These are phyloP conservation scores for Corydoras sp. DNA, from an alignment of 2,113 vertebrate genomes.

Conservation along the genomic window DNA sequence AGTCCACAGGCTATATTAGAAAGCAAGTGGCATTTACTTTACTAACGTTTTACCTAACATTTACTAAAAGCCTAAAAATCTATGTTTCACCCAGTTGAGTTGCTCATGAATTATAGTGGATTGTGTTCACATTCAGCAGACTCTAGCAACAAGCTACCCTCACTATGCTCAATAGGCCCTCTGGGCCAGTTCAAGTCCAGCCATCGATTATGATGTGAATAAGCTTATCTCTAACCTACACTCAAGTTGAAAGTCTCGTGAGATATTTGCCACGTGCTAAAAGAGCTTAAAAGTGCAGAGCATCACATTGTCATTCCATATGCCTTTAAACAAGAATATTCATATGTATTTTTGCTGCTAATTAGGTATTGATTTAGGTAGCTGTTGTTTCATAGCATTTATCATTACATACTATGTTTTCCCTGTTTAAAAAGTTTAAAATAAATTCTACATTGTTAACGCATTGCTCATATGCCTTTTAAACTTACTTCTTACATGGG, in stretches of 20 bases:
- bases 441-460: no score
- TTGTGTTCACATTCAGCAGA: background rate
- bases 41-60: constrained; percentile 2
- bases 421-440: no score
- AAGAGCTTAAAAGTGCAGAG: no score
- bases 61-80: constrained; percentile 4
- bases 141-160: constrained; percentile 2
- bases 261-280: background rate
- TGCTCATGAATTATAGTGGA: constrained; percentile 13
- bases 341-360: no score
- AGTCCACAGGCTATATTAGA: constrained; percentile 15
- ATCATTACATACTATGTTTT: no score
- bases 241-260: constrained; percentile 2
- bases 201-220: constrained; percentile 29
- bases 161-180: constrained; percentile 16
- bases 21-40: background rate
- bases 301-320: no score
- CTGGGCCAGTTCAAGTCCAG: constrained; percentile 15
- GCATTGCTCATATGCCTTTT: no score
- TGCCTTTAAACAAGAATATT: no score
- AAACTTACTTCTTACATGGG: no score
- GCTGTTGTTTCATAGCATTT: no score
- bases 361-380: no score
- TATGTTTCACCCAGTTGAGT: background rate
- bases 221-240: constrained; percentile 37